Conservation (phyloP, 2,888 invertebrate genomes). For the Helleia helle region DNA sequence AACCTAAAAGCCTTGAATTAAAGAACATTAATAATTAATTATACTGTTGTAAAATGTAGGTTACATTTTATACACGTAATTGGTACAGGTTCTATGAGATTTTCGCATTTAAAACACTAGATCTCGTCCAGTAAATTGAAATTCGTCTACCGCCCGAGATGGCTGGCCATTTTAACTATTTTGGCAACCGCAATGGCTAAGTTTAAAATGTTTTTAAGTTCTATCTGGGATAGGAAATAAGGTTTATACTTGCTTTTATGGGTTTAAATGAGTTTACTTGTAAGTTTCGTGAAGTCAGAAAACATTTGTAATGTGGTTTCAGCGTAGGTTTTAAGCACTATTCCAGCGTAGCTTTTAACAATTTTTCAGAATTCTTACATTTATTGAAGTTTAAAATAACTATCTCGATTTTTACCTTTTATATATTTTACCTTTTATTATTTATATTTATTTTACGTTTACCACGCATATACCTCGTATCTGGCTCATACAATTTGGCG, state of each 20-base stretch:
- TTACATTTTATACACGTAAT: no score
- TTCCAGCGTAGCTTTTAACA: no score
- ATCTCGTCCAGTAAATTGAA: conserved; percentile 7
- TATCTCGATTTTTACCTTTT: no score
- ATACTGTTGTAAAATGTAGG: no score
- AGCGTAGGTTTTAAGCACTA: neutral
- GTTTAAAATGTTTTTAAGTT: conserved; percentile 6
- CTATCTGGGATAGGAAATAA: conserved; percentile 3
- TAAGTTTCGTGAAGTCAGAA: conserved; percentile 1
- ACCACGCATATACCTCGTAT: no score
- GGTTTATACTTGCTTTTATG: conserved; percentile 4
- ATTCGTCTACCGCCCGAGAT: neutral
- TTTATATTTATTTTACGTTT: no score
- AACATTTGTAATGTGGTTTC: neutral
- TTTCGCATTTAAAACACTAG: neutral
- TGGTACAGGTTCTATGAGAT: no score
- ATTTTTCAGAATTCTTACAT: neutral
- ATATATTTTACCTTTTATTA: no score
- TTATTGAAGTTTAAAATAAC: neutral
- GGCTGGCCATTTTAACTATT: conserved; percentile 7
- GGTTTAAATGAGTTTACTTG: conserved; percentile 2
- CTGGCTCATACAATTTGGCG: no score
- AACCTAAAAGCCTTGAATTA: no score
- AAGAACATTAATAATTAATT: no score
- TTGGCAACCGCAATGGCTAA: conserved; percentile 5